phyloP scores from a whole-genome alignment of 2,113 vertebrate genomes.

The Cyprinodon variegatus region DNA sequence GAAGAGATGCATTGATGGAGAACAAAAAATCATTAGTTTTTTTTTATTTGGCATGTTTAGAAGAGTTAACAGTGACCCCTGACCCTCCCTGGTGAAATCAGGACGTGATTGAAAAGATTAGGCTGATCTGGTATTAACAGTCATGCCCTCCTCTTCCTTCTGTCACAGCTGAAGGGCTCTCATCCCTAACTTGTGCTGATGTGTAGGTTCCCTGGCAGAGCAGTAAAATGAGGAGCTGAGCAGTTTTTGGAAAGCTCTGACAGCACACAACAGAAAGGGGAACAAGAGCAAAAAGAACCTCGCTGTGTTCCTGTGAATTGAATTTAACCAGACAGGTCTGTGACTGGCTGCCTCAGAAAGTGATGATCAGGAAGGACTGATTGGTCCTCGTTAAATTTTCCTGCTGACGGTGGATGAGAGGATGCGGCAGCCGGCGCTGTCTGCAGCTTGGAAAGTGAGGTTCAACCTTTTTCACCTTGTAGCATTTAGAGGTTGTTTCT shows the following conservation, averaged over 20 bases:
- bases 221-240: constrained; percentile 32
- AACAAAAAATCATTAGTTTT: constrained; percentile 44
- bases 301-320: constrained; percentile 49
- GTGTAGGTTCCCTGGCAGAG: constrained; percentile 38
- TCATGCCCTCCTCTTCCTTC: constrained; percentile 13
- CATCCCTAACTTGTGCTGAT: constrained; percentile 28
- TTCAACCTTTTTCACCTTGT: background rate
- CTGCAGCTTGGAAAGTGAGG: constrained; percentile 7
- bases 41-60: constrained; percentile 47
- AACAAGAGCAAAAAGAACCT: constrained; percentile 10
- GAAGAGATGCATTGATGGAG: constrained; percentile 46
- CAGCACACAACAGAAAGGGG: constrained; percentile 31
- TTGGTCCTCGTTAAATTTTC: constrained; percentile 56
- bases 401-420: constrained; percentile 18
- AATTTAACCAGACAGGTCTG: constrained; percentile 49
- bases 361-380: constrained; percentile 58
- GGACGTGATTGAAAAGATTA: constrained; percentile 29
- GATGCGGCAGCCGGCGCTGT: constrained; percentile 24
- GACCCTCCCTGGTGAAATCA: constrained; percentile 43
- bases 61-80: constrained; percentile 28
- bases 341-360: constrained; percentile 54
- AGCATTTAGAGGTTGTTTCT: background rate
- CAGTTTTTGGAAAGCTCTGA: constrained; percentile 28
- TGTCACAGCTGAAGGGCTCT: constrained; percentile 15
- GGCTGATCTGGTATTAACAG: constrained; percentile 36